Percentiles rank a stretch among this genome's conserved stretches.
These are phyloP conservation scores for Perca flavescens DNA, from an alignment of 2,113 vertebrate genomes.

Conservation along the genomic window DNA sequence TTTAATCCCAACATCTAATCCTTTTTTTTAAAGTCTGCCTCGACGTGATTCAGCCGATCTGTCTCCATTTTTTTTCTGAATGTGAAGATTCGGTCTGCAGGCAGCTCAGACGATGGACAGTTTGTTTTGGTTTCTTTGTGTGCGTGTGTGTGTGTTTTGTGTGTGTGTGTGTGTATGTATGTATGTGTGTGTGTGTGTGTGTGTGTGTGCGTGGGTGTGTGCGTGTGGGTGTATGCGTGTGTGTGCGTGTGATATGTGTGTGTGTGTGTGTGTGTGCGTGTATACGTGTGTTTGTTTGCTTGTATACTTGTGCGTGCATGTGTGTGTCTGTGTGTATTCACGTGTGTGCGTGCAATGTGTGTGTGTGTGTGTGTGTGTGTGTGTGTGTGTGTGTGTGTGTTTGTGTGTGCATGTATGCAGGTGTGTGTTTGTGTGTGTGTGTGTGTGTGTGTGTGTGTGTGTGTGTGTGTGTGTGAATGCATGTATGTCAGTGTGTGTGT, in stretches of 20 bases:
- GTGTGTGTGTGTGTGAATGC: too few species aligned
- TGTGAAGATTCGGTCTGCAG: background rate
- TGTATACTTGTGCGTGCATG: background rate
- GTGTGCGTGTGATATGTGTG: background rate
- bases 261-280: background rate
- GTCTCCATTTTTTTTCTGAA: background rate
- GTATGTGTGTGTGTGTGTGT: background rate
- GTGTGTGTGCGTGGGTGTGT: background rate
- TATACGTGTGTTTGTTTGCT: background rate
- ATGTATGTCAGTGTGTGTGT: too few species aligned
- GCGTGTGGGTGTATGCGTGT: constrained; percentile 1
- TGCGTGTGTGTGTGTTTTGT: background rate
- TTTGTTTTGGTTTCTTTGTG: background rate
- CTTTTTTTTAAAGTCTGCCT: background rate
- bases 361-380: too few species aligned
- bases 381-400: too few species aligned
- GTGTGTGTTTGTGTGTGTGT: too few species aligned
- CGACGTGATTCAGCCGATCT: background rate
- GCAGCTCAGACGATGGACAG: background rate
- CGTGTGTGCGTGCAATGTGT: too few species aligned
- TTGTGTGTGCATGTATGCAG: too few species aligned
- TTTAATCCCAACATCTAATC: too few species aligned
- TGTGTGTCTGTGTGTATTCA: too few species aligned
- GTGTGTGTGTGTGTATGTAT: background rate
- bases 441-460: too few species aligned